Evolutionary conservation across 2,797 vertebrate genomes (phyloP), one percentile per base, ranked within the genome.

Genomic region (Emys orbicularis): DNA sequence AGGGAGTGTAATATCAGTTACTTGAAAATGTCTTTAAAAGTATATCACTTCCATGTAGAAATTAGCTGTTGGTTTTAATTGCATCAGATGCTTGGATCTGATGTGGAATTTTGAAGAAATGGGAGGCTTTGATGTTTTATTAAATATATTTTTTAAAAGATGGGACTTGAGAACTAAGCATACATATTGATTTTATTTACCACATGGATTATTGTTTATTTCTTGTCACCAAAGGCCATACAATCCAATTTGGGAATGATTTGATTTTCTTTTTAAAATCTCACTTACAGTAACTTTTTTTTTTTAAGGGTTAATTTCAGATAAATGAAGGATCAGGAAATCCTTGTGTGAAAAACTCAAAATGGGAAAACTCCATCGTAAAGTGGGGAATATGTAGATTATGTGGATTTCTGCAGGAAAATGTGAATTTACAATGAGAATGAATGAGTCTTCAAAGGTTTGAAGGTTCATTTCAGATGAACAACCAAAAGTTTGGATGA

Each of bases 51-150:
- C 96, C 95, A 97, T 96, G 93, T 88, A 98, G 97, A 96, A 98
- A 98, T 98, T 97, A 98, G 91, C 96, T 96, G 97, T 97, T 97
- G 97, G 96, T 97, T 98, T 97, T 98, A 98, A 98, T 98, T 98
- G 96, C 96, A 61, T 97, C 94, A 96, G 93, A 94, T 96, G 84
- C 93, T 98, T 95, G 88, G 96, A 96, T 96, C 94, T 97, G 88
- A 80, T 98, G 88, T 97, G 96, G 92, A 96, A 97, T 98, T 98
- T 97, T 97, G 97, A 98, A 98, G 96, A 95, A 96, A 94, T 85
- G 47, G 90, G 74, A 89, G 95, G 92, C 97, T 98, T 98, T 98
- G 98, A 98, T 98, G 97, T 98, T 98, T 98, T 98, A 98, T 98
- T 98, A 98, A 94, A 97, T 98, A 81, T 96, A 97, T 98, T 97